Evolutionary conservation across 2,888 invertebrate species (phyloP), one percentile per base, ranked within the genome.

Genomic region (Adelognathus sp.): DNA sequence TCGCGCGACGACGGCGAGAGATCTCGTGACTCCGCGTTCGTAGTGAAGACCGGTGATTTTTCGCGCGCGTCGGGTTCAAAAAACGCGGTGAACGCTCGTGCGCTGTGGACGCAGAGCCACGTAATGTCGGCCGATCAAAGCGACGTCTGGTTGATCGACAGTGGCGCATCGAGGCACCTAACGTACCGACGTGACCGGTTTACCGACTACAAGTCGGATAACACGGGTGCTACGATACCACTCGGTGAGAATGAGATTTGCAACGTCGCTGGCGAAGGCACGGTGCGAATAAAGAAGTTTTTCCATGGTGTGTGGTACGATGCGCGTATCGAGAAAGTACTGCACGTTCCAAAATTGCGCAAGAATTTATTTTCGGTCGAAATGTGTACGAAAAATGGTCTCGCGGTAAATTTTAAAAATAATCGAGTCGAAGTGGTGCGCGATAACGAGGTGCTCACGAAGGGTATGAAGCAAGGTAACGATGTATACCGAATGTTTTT

Each of bases 301-400:
- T 18, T 77, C 7, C 36, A 79, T 33, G 79, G 80, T 1, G 67
- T 66, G 24, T 83, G 84, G 84, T 16, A 66, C 3, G 56, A 73
- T 5, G 67, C 63, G 16, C 31, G 58, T 9, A 79, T 83, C 9
- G 78, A 84, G 6, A 79, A 85, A 52, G 84, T 85, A 5, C 69
- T 84, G 41, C 63, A 77, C 61, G 81, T 84, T 7, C 83, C 84
- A 1, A 71, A 79, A 29, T 31, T 83, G 2, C 56, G 70, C 14
- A 80, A 83, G 54, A 84, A 84, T 67, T 56, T 79, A 9, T 81
- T 84, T 56, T 84, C 82, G 2, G 72, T 82, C 24, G 76, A 70
- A 0, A 39, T 72, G 18, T 79, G 78, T 16, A 76, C 81, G 16
- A 66, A 39, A 3, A 72, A 73, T 6, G 74, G 76, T 0, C 41